phyloP scores from a whole-genome alignment of 2,797 vertebrate species.

The Alectoris magna region DNA sequence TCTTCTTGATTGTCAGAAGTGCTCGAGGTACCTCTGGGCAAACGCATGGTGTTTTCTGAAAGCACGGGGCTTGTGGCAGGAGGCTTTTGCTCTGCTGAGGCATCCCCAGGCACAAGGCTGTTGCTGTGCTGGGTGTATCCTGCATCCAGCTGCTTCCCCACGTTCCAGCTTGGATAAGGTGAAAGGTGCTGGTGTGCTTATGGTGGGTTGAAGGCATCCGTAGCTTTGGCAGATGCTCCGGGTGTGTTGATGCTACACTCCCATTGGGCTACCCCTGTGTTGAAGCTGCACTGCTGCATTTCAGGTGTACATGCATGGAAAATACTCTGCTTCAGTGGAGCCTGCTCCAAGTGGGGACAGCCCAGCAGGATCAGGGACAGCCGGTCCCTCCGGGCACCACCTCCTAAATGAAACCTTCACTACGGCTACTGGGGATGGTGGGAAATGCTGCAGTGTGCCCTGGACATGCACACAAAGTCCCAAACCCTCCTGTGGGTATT shows the following conservation, averaged over 20 bases:
- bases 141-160: conserved; percentile 13
- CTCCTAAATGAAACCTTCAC: neutral
- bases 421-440: neutral
- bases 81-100: conserved; percentile 5
- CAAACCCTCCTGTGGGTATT: accelerated
- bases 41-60: neutral
- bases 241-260: neutral
- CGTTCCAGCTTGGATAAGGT: neutral
- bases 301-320: neutral
- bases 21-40: neutral
- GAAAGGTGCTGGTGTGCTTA: neutral
- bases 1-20: neutral
- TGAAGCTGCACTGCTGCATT: neutral
- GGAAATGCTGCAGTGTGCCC: neutral
- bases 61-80: neutral
- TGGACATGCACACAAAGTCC: accelerated
- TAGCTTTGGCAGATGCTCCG: neutral
- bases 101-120: neutral
- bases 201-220: neutral
- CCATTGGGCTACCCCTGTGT: neutral
- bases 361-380: neutral
- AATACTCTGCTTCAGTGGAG: neutral
- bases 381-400: neutral
- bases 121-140: neutral
- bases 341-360: neutral